Conservation (phyloP, 2,888 invertebrate species). For the Ichneumoninae sp. region DNA sequence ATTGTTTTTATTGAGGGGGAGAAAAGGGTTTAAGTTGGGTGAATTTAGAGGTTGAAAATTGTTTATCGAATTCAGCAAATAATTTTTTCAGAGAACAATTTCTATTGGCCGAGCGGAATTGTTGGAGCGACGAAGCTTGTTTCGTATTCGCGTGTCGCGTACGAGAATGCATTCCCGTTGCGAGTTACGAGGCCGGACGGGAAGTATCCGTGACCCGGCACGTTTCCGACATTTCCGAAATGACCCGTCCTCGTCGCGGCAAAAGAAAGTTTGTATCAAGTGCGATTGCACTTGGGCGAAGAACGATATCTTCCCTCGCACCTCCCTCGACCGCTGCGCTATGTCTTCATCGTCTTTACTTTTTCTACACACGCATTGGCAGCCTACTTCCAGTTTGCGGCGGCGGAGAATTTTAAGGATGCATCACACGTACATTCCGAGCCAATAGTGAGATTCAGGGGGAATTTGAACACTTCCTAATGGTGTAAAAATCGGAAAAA, state of each 20-base stretch:
- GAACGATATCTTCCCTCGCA: constrained; percentile 33
- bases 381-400: too few species aligned
- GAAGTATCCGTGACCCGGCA: constrained; percentile 50
- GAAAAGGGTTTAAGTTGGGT: too few species aligned
- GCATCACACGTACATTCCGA: too few species aligned
- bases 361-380: background rate
- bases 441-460: too few species aligned
- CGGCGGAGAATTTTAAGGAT: too few species aligned
- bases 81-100: too few species aligned
- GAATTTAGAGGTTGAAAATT: too few species aligned
- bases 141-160: background rate
- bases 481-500: too few species aligned
- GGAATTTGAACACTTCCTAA: too few species aligned
- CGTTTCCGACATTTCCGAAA: constrained; percentile 54
- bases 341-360: background rate
- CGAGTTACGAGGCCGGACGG: constrained; percentile 48
- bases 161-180: constrained; percentile 29
- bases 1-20: too few species aligned
- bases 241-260: constrained; percentile 37
- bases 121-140: constrained; percentile 2
- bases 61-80: too few species aligned
- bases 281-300: constrained; percentile 52
- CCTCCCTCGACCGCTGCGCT: background rate
- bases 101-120: background rate
- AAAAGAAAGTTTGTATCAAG: constrained; percentile 58